A percentile compares a stretch with the other conserved stretches of the same genome.
Evolutionary conservation across 2,888 invertebrate species (phyloP).

Genomic region (Microchrysa polita): DNA sequence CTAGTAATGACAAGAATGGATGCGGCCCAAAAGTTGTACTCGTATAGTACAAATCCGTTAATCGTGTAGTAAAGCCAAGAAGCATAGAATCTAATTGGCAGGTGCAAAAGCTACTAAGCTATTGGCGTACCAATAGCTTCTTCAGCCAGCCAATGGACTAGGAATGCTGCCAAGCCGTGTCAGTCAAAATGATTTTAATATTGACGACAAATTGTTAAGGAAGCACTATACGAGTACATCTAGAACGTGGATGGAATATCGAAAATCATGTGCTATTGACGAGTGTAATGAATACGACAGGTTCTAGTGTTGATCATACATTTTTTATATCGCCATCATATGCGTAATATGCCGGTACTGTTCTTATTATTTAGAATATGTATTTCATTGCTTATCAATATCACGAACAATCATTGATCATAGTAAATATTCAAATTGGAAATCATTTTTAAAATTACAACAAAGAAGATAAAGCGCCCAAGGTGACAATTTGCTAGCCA

Average conservation of each 20-base stretch:
- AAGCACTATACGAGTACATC: slow-evolving; percentile 30
- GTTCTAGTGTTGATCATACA: too few relatives aligned
- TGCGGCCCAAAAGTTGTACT: not conserved
- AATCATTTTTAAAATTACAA: not conserved
- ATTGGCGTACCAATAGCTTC: slow-evolving; percentile 18
- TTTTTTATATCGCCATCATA: not conserved
- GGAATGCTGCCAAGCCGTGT: slow-evolving; percentile 7
- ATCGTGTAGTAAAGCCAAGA: not conserved
- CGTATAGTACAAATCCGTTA: not conserved
- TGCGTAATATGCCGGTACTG: slow-evolving; percentile 15
- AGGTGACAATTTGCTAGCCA: too few relatives aligned
- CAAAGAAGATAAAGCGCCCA: not conserved
- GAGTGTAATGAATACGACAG: too few relatives aligned
- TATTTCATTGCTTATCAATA: not conserved
- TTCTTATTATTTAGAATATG: not conserved
- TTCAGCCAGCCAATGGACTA: slow-evolving; percentile 21
- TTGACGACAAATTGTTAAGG: slow-evolving; percentile 24
- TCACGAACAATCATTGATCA: not conserved
- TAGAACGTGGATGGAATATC: slow-evolving; percentile 32
- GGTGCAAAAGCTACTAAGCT: slow-evolving; percentile 8
- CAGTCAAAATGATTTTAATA: slow-evolving; percentile 30
- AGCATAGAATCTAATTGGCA: not conserved
- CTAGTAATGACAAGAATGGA: not conserved
- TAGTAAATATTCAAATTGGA: not conserved
- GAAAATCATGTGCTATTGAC: not conserved